A percentile compares a stretch with the other conserved stretches of the same genome.
phyloP scores from a whole-genome alignment of 2,888 invertebrate genomes.

The Tryphoninae sp. region DNA sequence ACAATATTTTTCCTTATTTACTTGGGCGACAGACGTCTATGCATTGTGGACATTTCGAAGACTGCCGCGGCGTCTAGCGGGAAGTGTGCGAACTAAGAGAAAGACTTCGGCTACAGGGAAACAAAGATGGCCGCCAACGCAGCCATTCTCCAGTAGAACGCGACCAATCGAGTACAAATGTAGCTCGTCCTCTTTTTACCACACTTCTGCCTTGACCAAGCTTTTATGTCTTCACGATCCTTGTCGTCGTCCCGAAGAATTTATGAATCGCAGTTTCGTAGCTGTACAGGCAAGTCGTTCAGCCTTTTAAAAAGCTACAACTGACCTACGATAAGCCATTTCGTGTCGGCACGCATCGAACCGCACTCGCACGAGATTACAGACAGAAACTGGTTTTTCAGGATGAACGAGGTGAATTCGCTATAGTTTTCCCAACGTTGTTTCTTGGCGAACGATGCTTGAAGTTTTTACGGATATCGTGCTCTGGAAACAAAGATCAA shows the following conservation, averaged over 20 bases:
- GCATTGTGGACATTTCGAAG: too few relatives aligned
- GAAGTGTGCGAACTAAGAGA: too few relatives aligned
- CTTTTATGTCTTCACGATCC: not conserved
- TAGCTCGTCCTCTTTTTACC: not conserved
- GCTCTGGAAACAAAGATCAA: not conserved
- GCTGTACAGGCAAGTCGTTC: not conserved
- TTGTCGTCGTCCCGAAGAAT: not conserved
- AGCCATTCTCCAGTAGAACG: not conserved
- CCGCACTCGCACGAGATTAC: not conserved
- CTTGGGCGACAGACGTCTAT: too few relatives aligned
- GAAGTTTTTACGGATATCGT: too few relatives aligned
- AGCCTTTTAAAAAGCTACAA: conserved; percentile 20
- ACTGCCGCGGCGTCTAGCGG: too few relatives aligned
- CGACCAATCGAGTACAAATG: not conserved
- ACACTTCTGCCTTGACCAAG: too few relatives aligned
- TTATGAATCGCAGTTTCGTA: not conserved
- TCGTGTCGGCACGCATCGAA: not conserved
- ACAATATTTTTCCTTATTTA: too few relatives aligned
- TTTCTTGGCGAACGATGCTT: not conserved
- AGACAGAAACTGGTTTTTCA: conserved; percentile 18
- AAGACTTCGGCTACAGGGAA: too few relatives aligned
- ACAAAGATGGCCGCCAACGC: too few relatives aligned
- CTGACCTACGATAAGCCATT: conserved; percentile 47
- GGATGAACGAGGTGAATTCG: not conserved
- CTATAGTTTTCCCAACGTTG: not conserved